These are phyloP conservation scores for Leptinotarsa defecta DNA, from an alignment of 1,140 invertebrate genomes.

Conservation along the genomic window DNA sequence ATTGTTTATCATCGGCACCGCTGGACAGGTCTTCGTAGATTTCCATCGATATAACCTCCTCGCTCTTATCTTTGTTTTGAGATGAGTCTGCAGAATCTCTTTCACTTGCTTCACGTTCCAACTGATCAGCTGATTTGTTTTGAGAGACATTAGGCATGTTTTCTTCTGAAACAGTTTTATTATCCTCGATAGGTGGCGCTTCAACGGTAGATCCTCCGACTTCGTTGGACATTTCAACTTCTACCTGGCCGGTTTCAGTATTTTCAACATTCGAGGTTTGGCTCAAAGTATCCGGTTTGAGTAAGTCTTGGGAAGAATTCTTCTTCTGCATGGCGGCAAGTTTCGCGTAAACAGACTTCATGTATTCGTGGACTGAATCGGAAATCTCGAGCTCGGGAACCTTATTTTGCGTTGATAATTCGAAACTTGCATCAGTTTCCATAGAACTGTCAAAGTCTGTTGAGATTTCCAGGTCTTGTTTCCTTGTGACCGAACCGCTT, in stretches of 20 bases:
- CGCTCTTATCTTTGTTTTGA: not conserved
- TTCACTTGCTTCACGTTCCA: not conserved
- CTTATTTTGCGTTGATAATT: not conserved
- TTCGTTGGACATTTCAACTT: not conserved
- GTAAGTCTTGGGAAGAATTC: not conserved
- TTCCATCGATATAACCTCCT: slow-evolving; percentile 28
- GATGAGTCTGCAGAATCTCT: not conserved
- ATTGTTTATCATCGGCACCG: slow-evolving; percentile 24
- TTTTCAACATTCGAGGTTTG: not conserved
- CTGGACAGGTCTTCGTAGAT: slow-evolving; percentile 38
- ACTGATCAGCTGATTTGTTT: not conserved
- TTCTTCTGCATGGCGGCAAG: not conserved
- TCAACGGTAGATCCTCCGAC: not conserved
- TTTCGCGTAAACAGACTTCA: slow-evolving; percentile 9
- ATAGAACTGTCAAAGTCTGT: slow-evolving; percentile 17
- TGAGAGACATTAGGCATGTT: not conserved
- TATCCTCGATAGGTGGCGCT: not conserved
- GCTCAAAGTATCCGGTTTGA: not conserved
- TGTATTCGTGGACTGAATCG: slow-evolving; percentile 11
- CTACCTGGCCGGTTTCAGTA: not conserved
- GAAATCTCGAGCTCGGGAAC: not conserved
- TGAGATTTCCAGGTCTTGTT: not conserved
- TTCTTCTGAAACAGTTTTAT: not conserved
- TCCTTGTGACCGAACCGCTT: not conserved
- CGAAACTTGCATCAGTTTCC: not conserved